Evolutionary conservation across 1,140 invertebrate genomes (phyloP), one percentile per base, ranked within the genome.

Genomic region (Caligus rogercresseyi): DNA sequence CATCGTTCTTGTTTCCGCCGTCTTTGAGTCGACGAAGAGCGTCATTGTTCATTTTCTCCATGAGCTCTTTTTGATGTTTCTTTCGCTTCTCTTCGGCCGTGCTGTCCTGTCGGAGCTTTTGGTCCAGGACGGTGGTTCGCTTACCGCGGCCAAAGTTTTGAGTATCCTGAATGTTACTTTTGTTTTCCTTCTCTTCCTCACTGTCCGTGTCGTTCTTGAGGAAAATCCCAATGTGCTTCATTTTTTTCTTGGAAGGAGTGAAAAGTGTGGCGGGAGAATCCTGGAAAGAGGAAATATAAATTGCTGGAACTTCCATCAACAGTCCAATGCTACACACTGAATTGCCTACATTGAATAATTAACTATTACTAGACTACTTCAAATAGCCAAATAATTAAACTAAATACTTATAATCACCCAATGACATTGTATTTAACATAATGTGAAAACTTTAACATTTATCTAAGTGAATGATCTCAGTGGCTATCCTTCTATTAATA

Each of bases 21-120:
- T 55, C 54, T 58, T 80, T 86, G 70, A 89, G 84, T 55, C 96
- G 79, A 68, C 90, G 86, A 67, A 86, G 84, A 0, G 95, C 96
- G 58, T 86, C 84, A 71, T 92, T 87, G 71, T 99, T 98, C 11
- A 98, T 74, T 63, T 84, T 80, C 55, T 85, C 79, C 0, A 88
- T 90, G 25, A 99, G 75, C 76, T 98, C 93, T 68, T 89, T 89
- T 72, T 98, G 96, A 79, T 97, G 91, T 69, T 91, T 82, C 70
- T 94, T 92, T 18, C 96, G 78, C 74, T 97, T 97, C 68, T 98
- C 94, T 75, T 99, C 96, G 0, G 90, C 85, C 20, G 90, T 93
- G 67, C 89, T 85, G 72, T 99, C 96, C 57, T 88, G 77, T 69
- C 94, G 78, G 3, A 98, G 79, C 75, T 98, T 95, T 0, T 86